These are phyloP conservation scores for Pachypanchax playfairii DNA, from an alignment of 2,113 vertebrate genomes.

Conservation along the genomic window DNA sequence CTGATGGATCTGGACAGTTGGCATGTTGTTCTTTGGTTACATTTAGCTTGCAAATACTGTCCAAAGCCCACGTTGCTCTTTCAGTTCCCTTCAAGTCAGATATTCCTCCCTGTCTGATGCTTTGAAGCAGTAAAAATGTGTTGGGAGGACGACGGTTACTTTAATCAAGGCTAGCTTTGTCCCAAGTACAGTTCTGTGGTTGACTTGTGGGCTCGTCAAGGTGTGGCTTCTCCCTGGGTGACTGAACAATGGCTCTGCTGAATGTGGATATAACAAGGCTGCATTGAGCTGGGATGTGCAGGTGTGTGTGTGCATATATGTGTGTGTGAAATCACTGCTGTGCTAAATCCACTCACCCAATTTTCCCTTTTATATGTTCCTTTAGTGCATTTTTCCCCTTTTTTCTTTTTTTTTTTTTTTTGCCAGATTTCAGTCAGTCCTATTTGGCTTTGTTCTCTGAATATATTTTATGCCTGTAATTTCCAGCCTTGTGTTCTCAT, in stretches of 20 bases:
- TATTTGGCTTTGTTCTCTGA: slow-evolving; percentile 28
- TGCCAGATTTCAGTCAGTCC: slow-evolving; percentile 31
- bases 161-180: slow-evolving; percentile 47
- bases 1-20: slow-evolving; percentile 44
- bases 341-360: slow-evolving; percentile 39
- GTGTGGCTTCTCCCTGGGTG: slow-evolving; percentile 64
- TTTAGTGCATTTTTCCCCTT: slow-evolving; percentile 20
- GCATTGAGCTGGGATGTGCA: slow-evolving; percentile 40
- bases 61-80: too few relatives aligned
- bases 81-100: slow-evolving; percentile 14
- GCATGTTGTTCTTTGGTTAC: slow-evolving; percentile 52
- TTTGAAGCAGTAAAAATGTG: slow-evolving; percentile 28
- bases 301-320: slow-evolving; percentile 30
- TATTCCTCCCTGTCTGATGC: background rate
- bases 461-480: slow-evolving; percentile 37
- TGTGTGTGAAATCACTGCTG: slow-evolving; percentile 3
- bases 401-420: slow-evolving; percentile 14
- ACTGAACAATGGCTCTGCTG: slow-evolving; percentile 63
- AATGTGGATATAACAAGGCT: slow-evolving; percentile 53
- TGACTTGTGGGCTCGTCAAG: slow-evolving; percentile 42
- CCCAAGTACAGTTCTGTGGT: slow-evolving; percentile 40
- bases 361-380: slow-evolving; percentile 35
- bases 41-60: slow-evolving; percentile 14
- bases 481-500: slow-evolving; percentile 22
- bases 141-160: slow-evolving; percentile 35